Conservation (phyloP, 1,140 invertebrate genomes). For the Zaprionus taronus region DNA sequence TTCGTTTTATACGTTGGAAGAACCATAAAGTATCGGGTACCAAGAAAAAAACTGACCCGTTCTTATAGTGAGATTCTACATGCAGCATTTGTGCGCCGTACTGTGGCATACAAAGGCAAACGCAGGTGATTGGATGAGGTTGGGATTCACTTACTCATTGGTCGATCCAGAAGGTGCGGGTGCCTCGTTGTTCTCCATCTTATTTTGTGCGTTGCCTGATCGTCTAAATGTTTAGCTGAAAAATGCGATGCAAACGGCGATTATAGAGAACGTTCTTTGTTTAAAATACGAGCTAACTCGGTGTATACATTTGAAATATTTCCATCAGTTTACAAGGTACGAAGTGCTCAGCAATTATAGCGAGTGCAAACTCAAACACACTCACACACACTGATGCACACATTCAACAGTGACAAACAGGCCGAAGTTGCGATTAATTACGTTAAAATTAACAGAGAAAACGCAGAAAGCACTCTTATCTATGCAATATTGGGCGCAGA, state of each 20-base stretch:
- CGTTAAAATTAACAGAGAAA: constrained; percentile 34
- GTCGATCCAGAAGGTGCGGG: constrained; percentile 71
- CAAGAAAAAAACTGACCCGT: neutral
- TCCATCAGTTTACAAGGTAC: constrained; percentile 18
- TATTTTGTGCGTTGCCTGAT: constrained; percentile 26
- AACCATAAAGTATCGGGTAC: neutral
- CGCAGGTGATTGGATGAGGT: neutral
- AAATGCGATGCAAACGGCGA: constrained; percentile 1
- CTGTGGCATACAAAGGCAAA: neutral
- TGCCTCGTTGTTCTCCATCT: constrained; percentile 74
- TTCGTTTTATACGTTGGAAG: neutral
- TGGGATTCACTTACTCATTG: constrained; percentile 66
- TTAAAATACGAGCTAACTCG: neutral
- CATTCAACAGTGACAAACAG: neutral
- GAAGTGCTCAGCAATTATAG: constrained; percentile 23
- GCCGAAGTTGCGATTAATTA: constrained; percentile 35
- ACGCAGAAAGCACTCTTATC: constrained; percentile 59
- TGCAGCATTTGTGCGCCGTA: constrained; percentile 22
- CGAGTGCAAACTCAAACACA: constrained; percentile 4
- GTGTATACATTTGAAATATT: constrained; percentile 33
- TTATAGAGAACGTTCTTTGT: constrained; percentile 32
- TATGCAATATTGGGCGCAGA: constrained; percentile 43
- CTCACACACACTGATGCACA: neutral
- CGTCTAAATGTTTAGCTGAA: constrained; percentile 15
- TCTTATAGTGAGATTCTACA: neutral